Percentiles rank a stretch among this genome's conserved stretches.
Evolutionary conservation across 2,797 vertebrate species (phyloP).

Genomic region (Cottoperca gobio): DNA sequence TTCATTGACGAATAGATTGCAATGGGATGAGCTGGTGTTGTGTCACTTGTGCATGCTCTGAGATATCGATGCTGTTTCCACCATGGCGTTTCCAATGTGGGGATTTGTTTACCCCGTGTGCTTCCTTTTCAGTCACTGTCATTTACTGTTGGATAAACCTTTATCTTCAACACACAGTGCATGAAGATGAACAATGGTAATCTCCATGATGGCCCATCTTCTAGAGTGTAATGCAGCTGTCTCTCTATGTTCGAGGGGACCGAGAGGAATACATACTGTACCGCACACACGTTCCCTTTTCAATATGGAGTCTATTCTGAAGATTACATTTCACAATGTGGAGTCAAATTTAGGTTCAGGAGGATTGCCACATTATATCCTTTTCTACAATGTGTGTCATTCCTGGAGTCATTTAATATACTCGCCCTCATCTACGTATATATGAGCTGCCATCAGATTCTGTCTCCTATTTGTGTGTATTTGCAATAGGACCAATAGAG

Average conservation of each 20-base stretch:
- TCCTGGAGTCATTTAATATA: not conserved
- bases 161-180: constrained; percentile 4
- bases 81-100: constrained; percentile 27
- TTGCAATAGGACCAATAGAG: constrained; percentile 67
- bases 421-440: constrained; percentile 14
- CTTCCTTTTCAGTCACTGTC: constrained; percentile 21
- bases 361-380: constrained; percentile 1
- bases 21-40: constrained; percentile 48
- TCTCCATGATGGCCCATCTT: constrained; percentile 14
- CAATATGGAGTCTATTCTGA: not conserved
- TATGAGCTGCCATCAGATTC: constrained; percentile 38
- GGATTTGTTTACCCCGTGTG: constrained; percentile 10
- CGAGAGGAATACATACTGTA: constrained; percentile 13
- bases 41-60: constrained; percentile 47
- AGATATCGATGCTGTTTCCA: constrained; percentile 22
- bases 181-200: constrained; percentile 1
- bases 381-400: constrained; percentile 14
- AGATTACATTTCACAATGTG: not conserved
- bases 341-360: constrained; percentile 8
- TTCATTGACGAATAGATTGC: constrained; percentile 32
- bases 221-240: not conserved
- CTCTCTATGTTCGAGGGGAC: not conserved
- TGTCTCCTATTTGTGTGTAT: constrained; percentile 53
- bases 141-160: constrained; percentile 4
- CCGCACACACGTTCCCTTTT: not conserved